Base-by-base conservation (phyloP, 2,797 vertebrate genomes). In the Phalanger gymnotis region DNA sequence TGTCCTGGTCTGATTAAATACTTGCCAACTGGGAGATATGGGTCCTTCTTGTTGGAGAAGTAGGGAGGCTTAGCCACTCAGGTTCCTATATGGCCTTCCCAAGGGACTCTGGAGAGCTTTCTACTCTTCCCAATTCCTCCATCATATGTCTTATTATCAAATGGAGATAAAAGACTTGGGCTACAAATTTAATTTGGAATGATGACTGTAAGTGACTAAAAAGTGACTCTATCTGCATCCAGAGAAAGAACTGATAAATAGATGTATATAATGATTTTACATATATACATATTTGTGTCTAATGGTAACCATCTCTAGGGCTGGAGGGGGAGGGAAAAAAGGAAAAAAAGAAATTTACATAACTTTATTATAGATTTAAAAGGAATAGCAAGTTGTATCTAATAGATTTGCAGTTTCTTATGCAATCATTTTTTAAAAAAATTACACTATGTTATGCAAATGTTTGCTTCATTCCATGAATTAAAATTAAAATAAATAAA, bases 231-330 rank as follows among this genome's bases (percentile, higher is more conserved):
- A n/a, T n/a, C 61, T 66, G 61, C 31, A n/a, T 6, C 61, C 4
- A 19, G 14, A 66, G 12, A 34, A 34, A 61, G 3, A 61, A 61
- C 13, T 61, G 31, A 58, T 31, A 58, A 58, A 58, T 58, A 58
- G 28, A 55, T 55, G 54, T 34, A 34, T 56, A 47, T 66, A 92
- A 89, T 56, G 11, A 90, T 34, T 90, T 34, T 90, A 51, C 13
- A 14, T 53, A 14, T 53, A 31, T 90, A 7, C 11, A 51, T 52
- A 31, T 54, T 31, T 53, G 19, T 6, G 10, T 54, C 53, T 54
- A 53, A n/a, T 90, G 89, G 16, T 90, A 54, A 92, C 52, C 6
- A 92, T 57, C 90, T 95, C 93, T 92, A 87, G n/a, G 9, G 22
- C 54, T 55, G 31, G 14, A 58, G 57, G 30, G 34, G 61, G 61